Conservation (phyloP, 2,888 invertebrate genomes). For the Arctia plantaginis region DNA sequence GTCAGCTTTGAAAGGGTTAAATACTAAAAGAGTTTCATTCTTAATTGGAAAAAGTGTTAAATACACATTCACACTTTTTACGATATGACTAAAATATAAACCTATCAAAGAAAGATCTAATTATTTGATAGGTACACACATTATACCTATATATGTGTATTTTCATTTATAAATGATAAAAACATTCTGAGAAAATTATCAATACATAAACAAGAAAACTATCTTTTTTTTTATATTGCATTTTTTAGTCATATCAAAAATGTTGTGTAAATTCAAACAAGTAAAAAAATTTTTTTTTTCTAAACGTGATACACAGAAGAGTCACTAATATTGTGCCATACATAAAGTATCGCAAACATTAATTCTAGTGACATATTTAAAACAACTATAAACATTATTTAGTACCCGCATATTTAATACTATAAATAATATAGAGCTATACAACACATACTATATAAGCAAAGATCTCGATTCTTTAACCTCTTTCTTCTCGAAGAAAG, state of each 20-base stretch:
- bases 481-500: not conserved
- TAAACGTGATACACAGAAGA: conserved; percentile 1
- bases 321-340: conserved; percentile 22
- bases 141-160: no score
- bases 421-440: not conserved
- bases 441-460: not conserved
- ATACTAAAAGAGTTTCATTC: conserved; percentile 13
- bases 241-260: not conserved
- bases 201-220: not conserved
- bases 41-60: conserved; percentile 1
- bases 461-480: not conserved
- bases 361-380: conserved; percentile 8
- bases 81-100: not conserved
- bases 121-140: no score
- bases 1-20: conserved; percentile 8
- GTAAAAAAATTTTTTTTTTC: not conserved
- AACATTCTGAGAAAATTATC: no score
- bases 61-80: not conserved
- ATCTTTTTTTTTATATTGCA: not conserved
- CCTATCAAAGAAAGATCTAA: not conserved
- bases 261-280: not conserved
- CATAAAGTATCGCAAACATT: conserved; percentile 12
- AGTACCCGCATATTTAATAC: not conserved
- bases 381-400: not conserved
- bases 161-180: no score